Evolutionary conservation across 1,140 invertebrate species (phyloP).

Genomic region (Sinella curviseta): DNA sequence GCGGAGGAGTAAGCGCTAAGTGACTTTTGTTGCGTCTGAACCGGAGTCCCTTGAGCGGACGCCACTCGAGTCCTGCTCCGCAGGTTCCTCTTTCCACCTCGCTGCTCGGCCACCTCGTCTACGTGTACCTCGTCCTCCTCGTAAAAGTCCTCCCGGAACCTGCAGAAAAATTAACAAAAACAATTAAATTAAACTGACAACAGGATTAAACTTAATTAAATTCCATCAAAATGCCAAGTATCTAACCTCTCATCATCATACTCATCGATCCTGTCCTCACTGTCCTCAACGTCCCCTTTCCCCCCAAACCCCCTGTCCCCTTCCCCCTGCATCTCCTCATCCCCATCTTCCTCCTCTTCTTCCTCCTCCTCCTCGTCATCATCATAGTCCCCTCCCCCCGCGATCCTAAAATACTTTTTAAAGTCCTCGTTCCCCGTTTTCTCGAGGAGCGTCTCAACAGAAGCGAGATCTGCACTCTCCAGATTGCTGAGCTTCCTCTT

Average conservation of each 20-base stretch:
- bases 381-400: conserved; percentile 55
- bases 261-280: background rate
- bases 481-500: conserved; percentile 60
- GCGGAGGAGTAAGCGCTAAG: conserved; percentile 89
- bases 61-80: background rate
- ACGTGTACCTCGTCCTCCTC: conserved; percentile 66
- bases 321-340: conserved; percentile 44
- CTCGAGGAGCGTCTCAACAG: conserved; percentile 36
- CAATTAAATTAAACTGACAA: background rate
- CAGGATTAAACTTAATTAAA: background rate
- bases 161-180: background rate
- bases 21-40: background rate
- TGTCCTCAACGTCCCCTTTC: conserved; percentile 32
- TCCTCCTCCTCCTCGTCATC: conserved; percentile 59
- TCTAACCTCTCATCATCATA: conserved; percentile 55
- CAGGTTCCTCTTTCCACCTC: conserved; percentile 69
- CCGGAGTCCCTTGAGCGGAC: background rate
- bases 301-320: conserved; percentile 66
- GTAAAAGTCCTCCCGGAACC: conserved; percentile 61
- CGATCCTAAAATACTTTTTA: conserved; percentile 36
- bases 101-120: conserved; percentile 51
- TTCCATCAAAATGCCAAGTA: conserved; percentile 40
- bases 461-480: conserved; percentile 34
- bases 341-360: conserved; percentile 66
- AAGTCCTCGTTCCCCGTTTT: conserved; percentile 35